These are phyloP conservation scores for Ictalurus punctatus DNA, from an alignment of 2,113 vertebrate species.

Conservation along the genomic window DNA sequence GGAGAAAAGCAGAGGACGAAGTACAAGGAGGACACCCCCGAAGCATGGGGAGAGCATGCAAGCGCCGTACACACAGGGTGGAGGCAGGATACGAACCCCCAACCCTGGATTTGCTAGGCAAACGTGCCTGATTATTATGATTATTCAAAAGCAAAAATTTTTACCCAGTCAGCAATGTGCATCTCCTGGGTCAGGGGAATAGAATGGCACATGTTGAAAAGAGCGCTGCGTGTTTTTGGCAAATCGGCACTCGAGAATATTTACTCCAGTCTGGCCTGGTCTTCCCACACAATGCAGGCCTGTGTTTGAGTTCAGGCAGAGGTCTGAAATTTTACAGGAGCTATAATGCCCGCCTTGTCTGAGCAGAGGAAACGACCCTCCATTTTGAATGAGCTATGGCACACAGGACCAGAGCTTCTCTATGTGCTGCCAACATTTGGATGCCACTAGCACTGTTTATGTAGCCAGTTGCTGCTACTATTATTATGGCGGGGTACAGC, in stretches of 20 bases:
- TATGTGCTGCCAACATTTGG: background rate
- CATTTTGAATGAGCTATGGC: constrained; percentile 46
- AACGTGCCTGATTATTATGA: background rate
- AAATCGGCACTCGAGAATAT: constrained; percentile 27
- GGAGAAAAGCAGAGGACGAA: too few relatives aligned
- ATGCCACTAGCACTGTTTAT: constrained; percentile 20
- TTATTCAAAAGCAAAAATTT: constrained; percentile 46
- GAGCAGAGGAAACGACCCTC: constrained; percentile 47
- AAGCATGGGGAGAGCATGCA: too few relatives aligned
- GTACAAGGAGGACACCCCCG: too few relatives aligned
- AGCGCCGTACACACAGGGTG: too few relatives aligned
- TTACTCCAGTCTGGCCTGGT: constrained; percentile 2
- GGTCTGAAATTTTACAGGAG: constrained; percentile 48
- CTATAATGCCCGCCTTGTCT: constrained; percentile 49
- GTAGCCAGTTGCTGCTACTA: background rate
- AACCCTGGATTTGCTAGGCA: too few relatives aligned
- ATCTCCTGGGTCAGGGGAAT: constrained; percentile 29
- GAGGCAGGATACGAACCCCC: too few relatives aligned
- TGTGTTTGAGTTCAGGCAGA: constrained; percentile 48
- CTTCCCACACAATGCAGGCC: constrained; percentile 41
- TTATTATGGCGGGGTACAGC: background rate
- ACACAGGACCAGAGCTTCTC: constrained; percentile 19
- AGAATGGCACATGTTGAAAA: constrained; percentile 43
- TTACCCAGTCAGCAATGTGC: constrained; percentile 32
- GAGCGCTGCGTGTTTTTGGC: constrained; percentile 37